Conservation (phyloP, 1,140 invertebrate species). For the Phenacoccus solenopsis region DNA sequence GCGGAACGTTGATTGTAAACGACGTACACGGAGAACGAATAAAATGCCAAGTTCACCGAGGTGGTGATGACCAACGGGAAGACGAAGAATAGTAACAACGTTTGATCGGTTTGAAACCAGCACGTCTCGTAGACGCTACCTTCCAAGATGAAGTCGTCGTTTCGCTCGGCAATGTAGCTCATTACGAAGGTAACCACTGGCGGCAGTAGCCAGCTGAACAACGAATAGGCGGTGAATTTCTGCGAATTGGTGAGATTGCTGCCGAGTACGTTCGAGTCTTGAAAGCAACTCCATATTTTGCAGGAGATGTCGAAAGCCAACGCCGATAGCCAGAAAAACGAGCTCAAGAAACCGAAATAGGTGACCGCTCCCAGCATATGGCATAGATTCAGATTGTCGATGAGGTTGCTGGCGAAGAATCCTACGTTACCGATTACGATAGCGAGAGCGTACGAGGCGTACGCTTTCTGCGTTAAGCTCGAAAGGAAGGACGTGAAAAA, state of each 20-base stretch:
- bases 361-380: not conserved
- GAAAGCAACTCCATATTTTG: not conserved
- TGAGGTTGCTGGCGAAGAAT: not conserved
- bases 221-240: conserved; percentile 16
- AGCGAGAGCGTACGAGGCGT: not conserved
- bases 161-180: not conserved
- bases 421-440: conserved; percentile 13
- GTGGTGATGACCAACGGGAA: not conserved
- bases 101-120: conserved; percentile 17
- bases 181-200: not conserved
- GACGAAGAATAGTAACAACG: conserved; percentile 20
- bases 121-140: conserved; percentile 15
- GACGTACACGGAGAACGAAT: not conserved
- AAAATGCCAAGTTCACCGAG: not conserved
- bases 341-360: conserved; percentile 19
- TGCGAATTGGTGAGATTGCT: not conserved
- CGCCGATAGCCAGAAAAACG: conserved; percentile 19
- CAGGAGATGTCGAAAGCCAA: conserved; percentile 19
- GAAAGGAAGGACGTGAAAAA: not conserved
- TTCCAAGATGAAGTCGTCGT: not conserved
- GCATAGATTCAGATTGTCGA: not conserved
- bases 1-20: not conserved
- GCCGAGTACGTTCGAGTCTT: not conserved
- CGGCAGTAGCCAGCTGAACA: conserved; percentile 18
- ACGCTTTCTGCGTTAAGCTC: conserved; percentile 12